Evolutionary conservation across 2,797 vertebrate species (phyloP), one percentile per base, ranked within the genome.

Genomic region (Danionella dracula): DNA sequence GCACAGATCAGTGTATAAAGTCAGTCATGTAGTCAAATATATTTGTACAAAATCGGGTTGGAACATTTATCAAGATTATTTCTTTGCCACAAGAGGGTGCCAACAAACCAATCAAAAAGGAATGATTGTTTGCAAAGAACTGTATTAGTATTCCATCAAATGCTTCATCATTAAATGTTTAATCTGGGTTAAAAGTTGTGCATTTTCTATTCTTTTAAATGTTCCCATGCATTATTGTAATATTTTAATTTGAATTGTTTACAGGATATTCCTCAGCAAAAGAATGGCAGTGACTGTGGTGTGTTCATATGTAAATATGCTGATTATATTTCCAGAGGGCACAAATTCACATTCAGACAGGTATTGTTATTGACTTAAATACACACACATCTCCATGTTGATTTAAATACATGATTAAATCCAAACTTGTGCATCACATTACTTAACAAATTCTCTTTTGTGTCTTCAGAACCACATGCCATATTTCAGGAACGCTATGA

Each of bases 221-320:
- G 4, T 27, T 38, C 15, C n/a, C 31, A 11, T 9, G 32, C 11
- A 34, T 8, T 34, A 4, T 38, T 31, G n/a, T n/a, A n/a, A 35
- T 12, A 9, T 32, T 32, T 1, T 44, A 31, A 19, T 12, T 32
- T 45, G 21, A n/a, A n/a, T n/a, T n/a, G 17, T 60, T 29, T 81
- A 4, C 29, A 97, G 96, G 95, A 97, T 73, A 93, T 97, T 79
- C 94, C 96, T 57, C 95, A 96, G 60, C 95, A 98, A 74, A 77
- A 46, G 57, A 98, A 98, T 53, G 89, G 92, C 41, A 97, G 89
- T 8, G 95, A 98, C 81, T 98, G 96, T 37, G 95, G 95, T 13
- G 92, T 98, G 69, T 98, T 98, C 84, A 75, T 86, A 68, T 98
- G 95, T 92, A 94, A 93, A 91, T 98, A 93, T 6, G 94, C 93